Percentiles rank a stretch among this genome's conserved stretches.
Evolutionary conservation across 2,888 invertebrate species (phyloP).

Genomic region (Cremastinae sp.): DNA sequence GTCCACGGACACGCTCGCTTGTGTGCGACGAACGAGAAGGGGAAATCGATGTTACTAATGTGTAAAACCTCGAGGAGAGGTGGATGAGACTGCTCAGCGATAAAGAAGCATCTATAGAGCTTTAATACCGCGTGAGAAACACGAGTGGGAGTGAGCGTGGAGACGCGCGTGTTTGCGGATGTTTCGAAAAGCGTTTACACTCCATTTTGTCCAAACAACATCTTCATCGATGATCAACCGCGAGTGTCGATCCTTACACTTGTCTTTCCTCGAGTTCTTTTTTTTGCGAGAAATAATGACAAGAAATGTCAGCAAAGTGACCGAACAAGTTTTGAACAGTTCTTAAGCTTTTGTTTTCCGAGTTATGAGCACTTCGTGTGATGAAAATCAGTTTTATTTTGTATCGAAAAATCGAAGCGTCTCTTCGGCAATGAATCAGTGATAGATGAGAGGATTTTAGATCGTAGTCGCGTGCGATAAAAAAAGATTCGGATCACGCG

Average conservation of each 20-base stretch:
- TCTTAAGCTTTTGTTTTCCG: no score
- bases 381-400: no score
- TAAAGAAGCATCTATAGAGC: conserved; percentile 40
- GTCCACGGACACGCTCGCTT: background rate
- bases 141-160: conserved; percentile 35
- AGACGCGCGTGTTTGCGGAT: conserved; percentile 43
- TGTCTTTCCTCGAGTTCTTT: background rate
- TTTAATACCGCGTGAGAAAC: conserved; percentile 44
- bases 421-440: no score
- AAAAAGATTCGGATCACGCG: conserved; percentile 15
- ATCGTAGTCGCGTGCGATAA: no score
- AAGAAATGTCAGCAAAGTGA: no score
- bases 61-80: conserved; percentile 33
- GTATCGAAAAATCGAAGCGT: no score
- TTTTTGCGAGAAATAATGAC: background rate
- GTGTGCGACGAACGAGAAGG: conserved; percentile 8
- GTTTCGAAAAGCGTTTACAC: conserved; percentile 17
- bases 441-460: no score
- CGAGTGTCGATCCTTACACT: background rate
- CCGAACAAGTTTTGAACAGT: no score
- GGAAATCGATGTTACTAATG: conserved; percentile 38
- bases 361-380: no score
- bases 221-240: background rate
- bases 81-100: conserved; percentile 36
- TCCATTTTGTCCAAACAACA: conserved; percentile 1